phyloP scores from a whole-genome alignment of 2,888 invertebrate species.

The Lepidocyrtinus sp. region DNA sequence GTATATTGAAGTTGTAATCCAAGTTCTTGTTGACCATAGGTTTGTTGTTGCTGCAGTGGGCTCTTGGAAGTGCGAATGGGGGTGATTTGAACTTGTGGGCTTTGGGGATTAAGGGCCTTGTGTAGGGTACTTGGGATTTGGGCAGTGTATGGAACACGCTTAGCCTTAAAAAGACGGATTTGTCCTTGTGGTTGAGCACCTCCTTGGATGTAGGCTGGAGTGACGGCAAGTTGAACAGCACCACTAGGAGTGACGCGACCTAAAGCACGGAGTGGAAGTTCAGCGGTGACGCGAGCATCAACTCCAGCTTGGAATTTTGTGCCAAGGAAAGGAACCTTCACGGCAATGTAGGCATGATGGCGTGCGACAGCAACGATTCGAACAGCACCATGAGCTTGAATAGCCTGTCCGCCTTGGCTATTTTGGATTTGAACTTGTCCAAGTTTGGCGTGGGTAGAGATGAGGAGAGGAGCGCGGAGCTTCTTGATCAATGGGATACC shows the following conservation, averaged over 20 bases:
- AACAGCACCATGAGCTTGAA: slow-evolving; percentile 32
- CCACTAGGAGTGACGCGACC: slow-evolving; percentile 2
- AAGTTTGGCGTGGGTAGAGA: slow-evolving; percentile 31
- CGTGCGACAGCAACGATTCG: slow-evolving; percentile 24
- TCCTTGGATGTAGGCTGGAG: slow-evolving; percentile 49
- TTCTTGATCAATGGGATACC: slow-evolving; percentile 45
- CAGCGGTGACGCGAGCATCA: slow-evolving; percentile 30
- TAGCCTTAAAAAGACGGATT: slow-evolving; percentile 34
- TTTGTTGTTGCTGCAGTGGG: slow-evolving; percentile 30
- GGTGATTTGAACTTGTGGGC: slow-evolving; percentile 20
- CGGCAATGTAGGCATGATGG: slow-evolving; percentile 22
- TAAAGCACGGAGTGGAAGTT: slow-evolving; percentile 40
- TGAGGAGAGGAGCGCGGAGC: slow-evolving; percentile 43
- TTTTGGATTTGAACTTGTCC: slow-evolving; percentile 21
- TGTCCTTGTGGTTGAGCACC: slow-evolving; percentile 41
- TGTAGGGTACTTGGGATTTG: slow-evolving; percentile 34
- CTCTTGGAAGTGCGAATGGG: slow-evolving; percentile 26
- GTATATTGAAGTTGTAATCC: slow-evolving; percentile 30
- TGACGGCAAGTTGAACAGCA: slow-evolving; percentile 30
- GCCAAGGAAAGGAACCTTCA: slow-evolving; percentile 48
- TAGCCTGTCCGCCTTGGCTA: slow-evolving; percentile 1
- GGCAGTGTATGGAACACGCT: slow-evolving; percentile 50
- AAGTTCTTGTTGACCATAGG: slow-evolving; percentile 27
- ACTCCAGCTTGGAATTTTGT: slow-evolving; percentile 45
- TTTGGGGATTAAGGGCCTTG: slow-evolving; percentile 28